Evolutionary conservation across 2,113 vertebrate species (phyloP).

Genomic region (Oncorhynchus tshawytscha): DNA sequence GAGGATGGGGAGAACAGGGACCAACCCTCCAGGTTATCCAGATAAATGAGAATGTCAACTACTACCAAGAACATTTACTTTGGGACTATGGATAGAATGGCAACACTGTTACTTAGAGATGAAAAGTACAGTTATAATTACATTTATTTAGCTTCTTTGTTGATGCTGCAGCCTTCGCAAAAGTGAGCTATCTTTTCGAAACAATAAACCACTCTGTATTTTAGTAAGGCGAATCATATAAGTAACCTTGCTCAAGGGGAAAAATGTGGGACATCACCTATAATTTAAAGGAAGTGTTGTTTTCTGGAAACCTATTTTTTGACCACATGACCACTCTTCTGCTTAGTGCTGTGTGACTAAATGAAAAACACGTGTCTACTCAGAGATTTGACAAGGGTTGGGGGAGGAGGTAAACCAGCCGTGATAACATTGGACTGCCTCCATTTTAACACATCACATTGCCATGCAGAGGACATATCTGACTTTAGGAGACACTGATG

Average conservation of each 20-base stretch:
- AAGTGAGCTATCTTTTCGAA: neutral
- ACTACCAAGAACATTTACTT: neutral
- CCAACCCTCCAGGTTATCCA: neutral
- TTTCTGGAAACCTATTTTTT: conserved; percentile 5
- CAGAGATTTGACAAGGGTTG: neutral
- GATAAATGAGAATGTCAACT: neutral
- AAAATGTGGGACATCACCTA: neutral
- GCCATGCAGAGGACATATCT: neutral
- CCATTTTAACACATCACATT: neutral
- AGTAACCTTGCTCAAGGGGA: conserved; percentile 4
- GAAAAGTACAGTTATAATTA: neutral
- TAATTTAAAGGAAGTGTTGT: conserved; percentile 4
- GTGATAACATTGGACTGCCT: neutral
- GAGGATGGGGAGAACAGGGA: neutral
- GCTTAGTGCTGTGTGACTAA: neutral
- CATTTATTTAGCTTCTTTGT: neutral
- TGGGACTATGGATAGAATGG: neutral
- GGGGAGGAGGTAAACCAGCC: neutral
- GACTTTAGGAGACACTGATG: neutral
- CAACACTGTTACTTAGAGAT: neutral
- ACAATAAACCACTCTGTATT: conserved; percentile 1
- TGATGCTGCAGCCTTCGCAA: neutral
- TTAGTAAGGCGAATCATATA: conserved; percentile 18
- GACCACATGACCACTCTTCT: conserved; percentile 41
- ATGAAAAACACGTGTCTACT: neutral